Base-by-base conservation (phyloP, 23 tunicate genomes). In the Phallusia fumigata region DNA sequence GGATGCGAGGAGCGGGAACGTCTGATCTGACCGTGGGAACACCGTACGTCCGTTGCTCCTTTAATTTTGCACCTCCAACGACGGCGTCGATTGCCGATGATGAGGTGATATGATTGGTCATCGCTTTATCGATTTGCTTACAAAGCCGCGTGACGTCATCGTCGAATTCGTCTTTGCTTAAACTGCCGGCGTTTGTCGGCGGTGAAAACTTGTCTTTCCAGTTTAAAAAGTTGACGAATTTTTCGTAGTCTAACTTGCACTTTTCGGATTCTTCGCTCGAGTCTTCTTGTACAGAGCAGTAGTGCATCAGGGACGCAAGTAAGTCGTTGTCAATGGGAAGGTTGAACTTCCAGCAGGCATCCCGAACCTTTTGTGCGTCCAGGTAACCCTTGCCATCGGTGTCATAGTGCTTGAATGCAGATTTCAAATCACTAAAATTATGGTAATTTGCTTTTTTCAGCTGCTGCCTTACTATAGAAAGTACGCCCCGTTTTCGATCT, bases 161-260 rank as follows among this genome's bases (percentile, higher is more conserved):
- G 35, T 18, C 44, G 26, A 19, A 21, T 74, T 74, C 40, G 35
- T 52, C 73, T 35, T 77, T 36, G 40, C 21, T 19, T 78, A 6
- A 32, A 16, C 18, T 40, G 11, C 11, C 36, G 21, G 35, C 32
- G 22, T 30, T 47, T 28, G 31, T 52, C 21, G 8, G 31, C 30
- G 35, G 53, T 74, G 78, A 19, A 77, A 35, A 77, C 64, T 94
- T 94, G 64, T 94, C 88, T 73, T 94, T 80, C 98, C 98, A 94
- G 88, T 94, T 94, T 22, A 94, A 64, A 40, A 89, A 94, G 76
- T 94, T 94, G 64, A 95, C 98, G 83, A 94, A 94, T 52, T 94
- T 85, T 8, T 53, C 81, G 65, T 94, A 89, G 52, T 94, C 94
- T 18, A 94, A 64, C 65, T 82, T 86, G 65, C 87, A 89, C 8